Conservation (phyloP, 2,797 vertebrate genomes). For the Varecia variegata region DNA sequence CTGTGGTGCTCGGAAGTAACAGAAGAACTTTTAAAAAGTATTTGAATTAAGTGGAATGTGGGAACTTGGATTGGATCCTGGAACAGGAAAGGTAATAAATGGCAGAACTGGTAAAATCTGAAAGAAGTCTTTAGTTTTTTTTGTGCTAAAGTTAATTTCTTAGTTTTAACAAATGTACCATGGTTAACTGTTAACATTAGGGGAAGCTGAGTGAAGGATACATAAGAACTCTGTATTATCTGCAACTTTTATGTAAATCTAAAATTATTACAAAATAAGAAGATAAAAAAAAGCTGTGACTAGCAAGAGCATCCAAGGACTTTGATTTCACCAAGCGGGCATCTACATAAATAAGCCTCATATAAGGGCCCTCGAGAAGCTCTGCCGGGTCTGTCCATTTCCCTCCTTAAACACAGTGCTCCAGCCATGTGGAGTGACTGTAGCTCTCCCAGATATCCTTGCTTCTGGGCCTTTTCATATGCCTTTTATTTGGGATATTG, state of each 20-base stretch:
- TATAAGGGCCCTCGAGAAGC: background rate
- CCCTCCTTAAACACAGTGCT: background rate
- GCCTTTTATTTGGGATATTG: background rate
- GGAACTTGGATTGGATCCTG: slow-evolving; percentile 40
- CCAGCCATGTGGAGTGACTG: background rate
- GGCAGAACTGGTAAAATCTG: background rate
- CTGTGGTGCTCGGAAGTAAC: background rate
- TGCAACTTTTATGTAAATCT: slow-evolving; percentile 22
- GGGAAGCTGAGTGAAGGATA: background rate
- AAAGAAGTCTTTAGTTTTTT: slow-evolving; percentile 8
- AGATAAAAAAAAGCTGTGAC: background rate
- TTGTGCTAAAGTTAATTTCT: slow-evolving; percentile 8
- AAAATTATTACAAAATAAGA: slow-evolving; percentile 34
- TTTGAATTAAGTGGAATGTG: slow-evolving; percentile 27
- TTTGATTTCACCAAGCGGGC: background rate
- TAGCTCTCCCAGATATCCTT: background rate
- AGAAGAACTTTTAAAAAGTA: background rate
- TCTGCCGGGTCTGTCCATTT: background rate
- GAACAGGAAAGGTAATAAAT: slow-evolving; percentile 43
- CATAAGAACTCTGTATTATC: background rate
- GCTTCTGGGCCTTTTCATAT: background rate
- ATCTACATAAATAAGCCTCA: background rate
- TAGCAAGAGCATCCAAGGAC: background rate
- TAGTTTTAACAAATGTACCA: background rate
- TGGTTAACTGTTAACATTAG: background rate